Percentiles rank a stretch among this genome's conserved stretches.
phyloP scores from a whole-genome alignment of 2,797 vertebrate species.

The Kryptopterus vitreolus region DNA sequence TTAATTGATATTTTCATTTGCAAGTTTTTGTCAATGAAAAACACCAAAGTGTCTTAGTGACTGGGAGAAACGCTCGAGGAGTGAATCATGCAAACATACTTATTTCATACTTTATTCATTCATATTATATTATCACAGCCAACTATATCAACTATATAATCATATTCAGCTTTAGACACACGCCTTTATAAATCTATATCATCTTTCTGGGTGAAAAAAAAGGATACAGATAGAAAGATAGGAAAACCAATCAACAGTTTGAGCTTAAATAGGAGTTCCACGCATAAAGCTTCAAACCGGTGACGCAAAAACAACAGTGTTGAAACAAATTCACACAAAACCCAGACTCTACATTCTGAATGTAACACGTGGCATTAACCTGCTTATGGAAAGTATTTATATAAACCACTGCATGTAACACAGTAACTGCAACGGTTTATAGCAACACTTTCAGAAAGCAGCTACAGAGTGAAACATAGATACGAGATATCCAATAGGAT shows the following conservation, averaged over 20 bases:
- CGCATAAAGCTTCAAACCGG: background rate
- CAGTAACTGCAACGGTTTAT: background rate
- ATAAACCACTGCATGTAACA: no score
- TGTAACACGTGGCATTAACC: no score
- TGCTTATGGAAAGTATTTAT: no score
- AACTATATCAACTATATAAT: background rate
- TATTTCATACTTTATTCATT: background rate
- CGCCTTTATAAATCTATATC: background rate
- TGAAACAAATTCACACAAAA: background rate
- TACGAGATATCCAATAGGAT: background rate
- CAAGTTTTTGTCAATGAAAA: background rate
- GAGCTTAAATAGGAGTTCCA: background rate
- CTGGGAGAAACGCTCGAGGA: background rate
- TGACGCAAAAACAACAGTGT: background rate
- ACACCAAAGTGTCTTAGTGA: background rate
- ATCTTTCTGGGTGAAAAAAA: background rate
- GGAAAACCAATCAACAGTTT: background rate
- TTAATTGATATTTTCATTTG: background rate
- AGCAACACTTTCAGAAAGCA: background rate
- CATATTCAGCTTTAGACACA: background rate
- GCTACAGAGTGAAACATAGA: background rate
- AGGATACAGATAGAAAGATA: background rate
- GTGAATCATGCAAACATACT: background rate
- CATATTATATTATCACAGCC: no score
- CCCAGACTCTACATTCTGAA: background rate